Evolutionary conservation across 1,140 invertebrate genomes (phyloP).

Genomic region (Drosophila setifemur): DNA sequence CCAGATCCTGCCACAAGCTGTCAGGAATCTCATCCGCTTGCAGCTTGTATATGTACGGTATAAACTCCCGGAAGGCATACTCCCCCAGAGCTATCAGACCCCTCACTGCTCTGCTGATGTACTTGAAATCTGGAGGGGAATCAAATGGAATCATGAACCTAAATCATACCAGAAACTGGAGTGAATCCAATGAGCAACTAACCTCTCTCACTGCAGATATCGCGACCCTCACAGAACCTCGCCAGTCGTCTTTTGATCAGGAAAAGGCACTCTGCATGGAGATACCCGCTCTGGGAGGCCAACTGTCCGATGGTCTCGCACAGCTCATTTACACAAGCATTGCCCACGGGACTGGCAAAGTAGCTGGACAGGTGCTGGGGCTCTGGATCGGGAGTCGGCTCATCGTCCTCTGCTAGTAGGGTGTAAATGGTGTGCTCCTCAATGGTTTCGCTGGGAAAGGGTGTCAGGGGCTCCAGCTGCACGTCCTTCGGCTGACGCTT

Average conservation of each 20-base stretch:
- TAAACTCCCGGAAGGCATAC: conserved; percentile 79
- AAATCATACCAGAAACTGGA: not conserved
- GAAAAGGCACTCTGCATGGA: conserved; percentile 71
- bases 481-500: conserved; percentile 7
- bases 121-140: conserved; percentile 58
- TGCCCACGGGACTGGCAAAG: conserved; percentile 64
- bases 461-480: no score
- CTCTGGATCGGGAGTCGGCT: conserved; percentile 12
- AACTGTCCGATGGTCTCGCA: conserved; percentile 74
- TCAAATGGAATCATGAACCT: not conserved
- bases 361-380: conserved; percentile 58
- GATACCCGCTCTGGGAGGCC: conserved; percentile 63
- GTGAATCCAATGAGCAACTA: not conserved
- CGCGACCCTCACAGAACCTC: conserved; percentile 65
- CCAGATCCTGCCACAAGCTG: conserved; percentile 59
- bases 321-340: conserved; percentile 56
- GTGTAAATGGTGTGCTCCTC: conserved; percentile 59
- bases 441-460: conserved; percentile 19
- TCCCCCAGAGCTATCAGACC: conserved; percentile 75
- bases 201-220: conserved; percentile 62
- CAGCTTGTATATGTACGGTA: conserved; percentile 75
- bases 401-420: conserved; percentile 55
- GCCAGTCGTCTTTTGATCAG: conserved; percentile 64
- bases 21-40: conserved; percentile 55
- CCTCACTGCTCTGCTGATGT: conserved; percentile 65